These are phyloP conservation scores for Falco biarmicus DNA, from an alignment of 2,797 vertebrate genomes.

Conservation along the genomic window DNA sequence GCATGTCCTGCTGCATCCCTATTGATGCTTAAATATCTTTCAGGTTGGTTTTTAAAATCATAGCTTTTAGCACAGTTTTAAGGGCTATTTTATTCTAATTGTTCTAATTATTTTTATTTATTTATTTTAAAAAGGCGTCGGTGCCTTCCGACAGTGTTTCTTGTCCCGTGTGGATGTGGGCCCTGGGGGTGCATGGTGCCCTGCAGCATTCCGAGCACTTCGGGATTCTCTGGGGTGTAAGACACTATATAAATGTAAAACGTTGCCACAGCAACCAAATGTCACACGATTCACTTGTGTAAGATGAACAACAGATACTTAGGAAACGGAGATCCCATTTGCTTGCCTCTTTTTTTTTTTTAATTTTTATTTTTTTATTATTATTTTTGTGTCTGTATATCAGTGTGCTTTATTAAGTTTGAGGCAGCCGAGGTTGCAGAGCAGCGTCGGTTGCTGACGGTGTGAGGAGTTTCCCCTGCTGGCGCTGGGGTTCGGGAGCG, in stretches of 20 bases:
- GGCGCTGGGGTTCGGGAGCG: not conserved
- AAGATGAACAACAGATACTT: conserved; percentile 53
- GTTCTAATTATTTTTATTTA: too few relatives aligned
- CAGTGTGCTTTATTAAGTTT: not conserved
- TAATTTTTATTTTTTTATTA: not conserved
- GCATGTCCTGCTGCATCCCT: not conserved
- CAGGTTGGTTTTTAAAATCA: not conserved
- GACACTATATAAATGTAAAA: conserved; percentile 45
- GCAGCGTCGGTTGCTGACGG: not conserved
- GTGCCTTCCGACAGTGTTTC: not conserved
- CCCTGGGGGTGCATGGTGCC: not conserved
- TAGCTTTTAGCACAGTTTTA: not conserved
- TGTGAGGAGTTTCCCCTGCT: not conserved
- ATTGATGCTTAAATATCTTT: not conserved
- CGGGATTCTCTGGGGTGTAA: conserved; percentile 38
- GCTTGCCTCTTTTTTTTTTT: not conserved
- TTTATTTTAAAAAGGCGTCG: not conserved
- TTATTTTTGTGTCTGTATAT: not conserved
- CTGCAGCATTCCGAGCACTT: not conserved
- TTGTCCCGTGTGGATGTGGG: not conserved
- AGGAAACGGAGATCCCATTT: conserved; percentile 36
- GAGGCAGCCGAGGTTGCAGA: not conserved
- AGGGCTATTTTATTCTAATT: not conserved
- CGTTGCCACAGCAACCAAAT: conserved; percentile 60
- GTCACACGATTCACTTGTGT: conserved; percentile 63